Evolutionary conservation across 2,797 vertebrate species (phyloP).

Genomic region (Acipenser ruthenus): DNA sequence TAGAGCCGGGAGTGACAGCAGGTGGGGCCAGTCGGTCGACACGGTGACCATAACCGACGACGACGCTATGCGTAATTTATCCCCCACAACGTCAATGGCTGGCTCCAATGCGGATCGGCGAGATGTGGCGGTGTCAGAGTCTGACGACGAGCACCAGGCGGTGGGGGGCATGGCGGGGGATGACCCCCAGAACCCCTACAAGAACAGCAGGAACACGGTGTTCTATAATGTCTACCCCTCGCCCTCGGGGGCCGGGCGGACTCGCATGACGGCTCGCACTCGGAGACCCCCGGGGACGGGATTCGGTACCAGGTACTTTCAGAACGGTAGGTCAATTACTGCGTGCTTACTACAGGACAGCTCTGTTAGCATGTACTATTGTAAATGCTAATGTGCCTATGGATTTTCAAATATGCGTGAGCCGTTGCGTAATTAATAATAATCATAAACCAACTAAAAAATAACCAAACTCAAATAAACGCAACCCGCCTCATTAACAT

Average conservation of each 20-base stretch:
- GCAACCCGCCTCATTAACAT: too few relatives aligned
- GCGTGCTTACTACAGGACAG: too few relatives aligned
- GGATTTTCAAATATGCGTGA: too few relatives aligned
- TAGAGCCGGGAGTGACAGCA: neutral
- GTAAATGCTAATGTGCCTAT: too few relatives aligned
- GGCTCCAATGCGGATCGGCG: constrained; percentile 13
- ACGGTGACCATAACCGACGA: constrained; percentile 13
- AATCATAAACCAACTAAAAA: too few relatives aligned
- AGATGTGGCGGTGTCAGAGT: neutral
- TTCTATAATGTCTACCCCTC: constrained; percentile 51
- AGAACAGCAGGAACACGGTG: constrained; percentile 52
- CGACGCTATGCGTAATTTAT: constrained; percentile 3
- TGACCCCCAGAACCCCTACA: constrained; percentile 41
- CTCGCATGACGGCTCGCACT: constrained; percentile 21
- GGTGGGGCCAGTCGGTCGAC: neutral
- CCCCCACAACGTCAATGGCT: constrained; percentile 23
- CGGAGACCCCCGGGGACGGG: constrained; percentile 38
- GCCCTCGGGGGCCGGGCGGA: constrained; percentile 23
- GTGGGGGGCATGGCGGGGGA: constrained; percentile 38
- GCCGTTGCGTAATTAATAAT: too few relatives aligned
- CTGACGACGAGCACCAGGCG: constrained; percentile 8
- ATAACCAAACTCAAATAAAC: too few relatives aligned
- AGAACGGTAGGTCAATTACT: constrained; percentile 47
- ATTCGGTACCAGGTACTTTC: constrained; percentile 56
- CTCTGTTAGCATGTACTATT: too few relatives aligned